These are phyloP conservation scores for Drosophila meridiana DNA, from an alignment of 2,888 invertebrate species.

Conservation along the genomic window DNA sequence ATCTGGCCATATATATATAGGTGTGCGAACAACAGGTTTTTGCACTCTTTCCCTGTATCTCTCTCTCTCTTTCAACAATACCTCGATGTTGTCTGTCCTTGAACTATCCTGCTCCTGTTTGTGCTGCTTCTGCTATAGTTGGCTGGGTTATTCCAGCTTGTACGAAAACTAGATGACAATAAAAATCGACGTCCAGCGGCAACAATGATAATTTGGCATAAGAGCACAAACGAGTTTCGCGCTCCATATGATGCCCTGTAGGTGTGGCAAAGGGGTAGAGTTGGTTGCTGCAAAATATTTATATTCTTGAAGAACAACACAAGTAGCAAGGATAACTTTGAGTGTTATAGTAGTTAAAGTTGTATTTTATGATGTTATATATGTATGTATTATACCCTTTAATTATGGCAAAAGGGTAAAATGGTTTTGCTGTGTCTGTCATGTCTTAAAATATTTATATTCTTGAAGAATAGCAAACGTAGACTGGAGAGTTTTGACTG, in stretches of 20 bases:
- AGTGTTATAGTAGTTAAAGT: background rate
- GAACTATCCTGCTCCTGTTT: conserved; percentile 51
- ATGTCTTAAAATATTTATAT: too few species aligned
- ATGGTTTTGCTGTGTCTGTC: too few species aligned
- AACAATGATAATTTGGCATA: conserved; percentile 28
- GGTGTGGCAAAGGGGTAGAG: background rate
- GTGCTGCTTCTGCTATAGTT: conserved; percentile 5
- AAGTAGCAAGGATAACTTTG: background rate
- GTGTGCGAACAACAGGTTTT: conserved; percentile 37
- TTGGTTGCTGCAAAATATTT: background rate
- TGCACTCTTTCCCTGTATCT: background rate
- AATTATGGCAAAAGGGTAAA: too few species aligned
- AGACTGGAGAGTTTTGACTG: too few species aligned
- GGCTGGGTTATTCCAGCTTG: conserved; percentile 38
- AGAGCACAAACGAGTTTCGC: conserved; percentile 48
- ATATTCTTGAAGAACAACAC: background rate
- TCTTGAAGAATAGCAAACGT: too few species aligned
- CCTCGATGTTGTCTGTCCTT: conserved; percentile 42
- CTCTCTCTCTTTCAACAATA: conserved; percentile 3
- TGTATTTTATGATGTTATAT: too few species aligned
- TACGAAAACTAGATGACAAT: conserved; percentile 56
- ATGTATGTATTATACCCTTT: too few species aligned
- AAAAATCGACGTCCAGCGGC: conserved; percentile 18
- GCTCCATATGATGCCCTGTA: background rate
- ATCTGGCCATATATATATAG: background rate